Percentiles rank a stretch among this genome's conserved stretches.
phyloP scores from a whole-genome alignment of 1,140 invertebrate species.

The Drosophila repleta region DNA sequence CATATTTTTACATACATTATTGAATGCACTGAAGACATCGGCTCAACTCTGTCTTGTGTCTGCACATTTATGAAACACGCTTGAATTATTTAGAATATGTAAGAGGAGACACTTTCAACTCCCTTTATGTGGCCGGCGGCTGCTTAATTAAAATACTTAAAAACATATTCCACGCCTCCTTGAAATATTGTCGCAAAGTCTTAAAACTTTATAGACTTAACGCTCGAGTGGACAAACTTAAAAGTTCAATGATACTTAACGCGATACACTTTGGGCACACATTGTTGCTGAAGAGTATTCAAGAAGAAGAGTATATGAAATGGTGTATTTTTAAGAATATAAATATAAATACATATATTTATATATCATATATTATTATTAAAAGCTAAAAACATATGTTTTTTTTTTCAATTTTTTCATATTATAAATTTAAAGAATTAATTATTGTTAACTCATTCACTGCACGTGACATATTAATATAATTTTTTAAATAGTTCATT shows the following conservation, averaged over 20 bases:
- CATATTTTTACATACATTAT: slow-evolving; percentile 73
- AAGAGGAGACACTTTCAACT: slow-evolving; percentile 5
- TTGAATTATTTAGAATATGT: slow-evolving; percentile 5
- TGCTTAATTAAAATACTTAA: slow-evolving; percentile 4
- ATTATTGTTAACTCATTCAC: too few species aligned
- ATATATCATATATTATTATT: too few species aligned
- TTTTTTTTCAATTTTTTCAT: neutral
- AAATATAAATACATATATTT: too few species aligned
- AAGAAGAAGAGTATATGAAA: too few species aligned
- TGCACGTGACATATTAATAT: too few species aligned
- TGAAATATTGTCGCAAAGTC: neutral
- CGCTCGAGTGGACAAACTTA: neutral
- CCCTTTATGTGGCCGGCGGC: neutral
- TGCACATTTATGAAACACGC: slow-evolving; percentile 2
- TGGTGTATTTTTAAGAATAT: too few species aligned
- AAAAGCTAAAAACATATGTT: too few species aligned
- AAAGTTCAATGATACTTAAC: neutral
- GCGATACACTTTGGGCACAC: too few species aligned
- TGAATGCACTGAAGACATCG: slow-evolving; percentile 42
- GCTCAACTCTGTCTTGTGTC: slow-evolving; percentile 4
- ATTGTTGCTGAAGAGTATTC: too few species aligned
- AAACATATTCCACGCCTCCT: neutral
- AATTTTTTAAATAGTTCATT: too few species aligned
- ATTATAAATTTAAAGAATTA: neutral
- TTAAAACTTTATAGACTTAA: neutral